A percentile compares a stretch with the other conserved stretches of the same genome.
phyloP scores from a whole-genome alignment of 2,888 invertebrate species.

The Papilio protenor region DNA sequence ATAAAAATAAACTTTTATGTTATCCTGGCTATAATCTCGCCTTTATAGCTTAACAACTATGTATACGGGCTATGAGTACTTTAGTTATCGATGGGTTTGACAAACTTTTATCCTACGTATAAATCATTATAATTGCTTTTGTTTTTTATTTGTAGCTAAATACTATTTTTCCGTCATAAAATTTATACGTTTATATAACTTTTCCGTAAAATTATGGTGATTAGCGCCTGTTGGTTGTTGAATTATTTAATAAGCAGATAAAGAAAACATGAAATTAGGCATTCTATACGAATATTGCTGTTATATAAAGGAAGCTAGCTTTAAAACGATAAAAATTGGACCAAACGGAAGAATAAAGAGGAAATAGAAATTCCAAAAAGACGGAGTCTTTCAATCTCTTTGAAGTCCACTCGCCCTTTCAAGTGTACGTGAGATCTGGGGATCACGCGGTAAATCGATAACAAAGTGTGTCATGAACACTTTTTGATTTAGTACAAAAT shows the following conservation, averaged over 20 bases:
- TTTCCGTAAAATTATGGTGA: not conserved
- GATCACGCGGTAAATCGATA: slow-evolving; percentile 55
- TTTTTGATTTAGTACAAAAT: slow-evolving; percentile 53
- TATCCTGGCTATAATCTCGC: slow-evolving; percentile 37
- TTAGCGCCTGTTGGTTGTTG: not conserved
- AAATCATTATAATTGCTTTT: not conserved
- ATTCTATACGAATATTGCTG: not conserved
- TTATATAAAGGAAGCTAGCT: not conserved
- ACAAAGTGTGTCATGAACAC: slow-evolving; percentile 67
- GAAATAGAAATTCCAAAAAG: not conserved
- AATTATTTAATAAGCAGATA: not conserved
- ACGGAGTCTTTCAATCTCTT: slow-evolving; percentile 49
- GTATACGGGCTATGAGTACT: slow-evolving; percentile 1
- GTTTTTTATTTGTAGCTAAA: not conserved
- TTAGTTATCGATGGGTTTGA: slow-evolving; percentile 35
- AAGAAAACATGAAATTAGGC: too few relatives aligned
- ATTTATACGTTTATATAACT: not conserved
- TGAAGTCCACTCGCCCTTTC: slow-evolving; percentile 53
- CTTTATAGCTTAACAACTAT: slow-evolving; percentile 36
- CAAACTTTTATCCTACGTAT: slow-evolving; percentile 32
- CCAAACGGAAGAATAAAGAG: not conserved
- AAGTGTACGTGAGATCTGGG: slow-evolving; percentile 51
- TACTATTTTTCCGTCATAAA: not conserved
- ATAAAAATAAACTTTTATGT: slow-evolving; percentile 40
- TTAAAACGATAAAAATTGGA: not conserved